Conservation (phyloP, 2,888 invertebrate species). For the Shargacucullia verbasci region DNA sequence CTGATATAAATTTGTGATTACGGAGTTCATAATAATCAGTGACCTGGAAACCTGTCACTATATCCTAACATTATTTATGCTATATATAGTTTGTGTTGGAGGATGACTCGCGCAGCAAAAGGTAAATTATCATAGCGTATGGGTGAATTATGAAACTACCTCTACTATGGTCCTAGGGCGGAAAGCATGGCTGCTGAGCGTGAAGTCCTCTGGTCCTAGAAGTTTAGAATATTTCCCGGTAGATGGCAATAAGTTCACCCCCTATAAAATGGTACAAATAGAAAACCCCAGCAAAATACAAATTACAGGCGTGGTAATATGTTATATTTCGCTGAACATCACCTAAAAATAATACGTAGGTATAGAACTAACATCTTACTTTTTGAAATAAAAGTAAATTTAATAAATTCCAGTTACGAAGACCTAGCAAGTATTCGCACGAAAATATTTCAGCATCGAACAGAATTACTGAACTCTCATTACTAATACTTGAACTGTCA, state of each 20-base stretch:
- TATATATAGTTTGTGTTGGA: slow-evolving; percentile 13
- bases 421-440: slow-evolving; percentile 13
- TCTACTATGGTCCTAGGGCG: too few relatives aligned
- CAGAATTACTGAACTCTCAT: slow-evolving; percentile 54
- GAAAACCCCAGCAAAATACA: too few relatives aligned
- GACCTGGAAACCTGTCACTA: slow-evolving; percentile 38
- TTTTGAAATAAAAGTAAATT: slow-evolving; percentile 17
- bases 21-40: slow-evolving; percentile 35
- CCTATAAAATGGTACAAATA: too few relatives aligned
- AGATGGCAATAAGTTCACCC: too few relatives aligned
- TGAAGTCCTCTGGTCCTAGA: too few relatives aligned
- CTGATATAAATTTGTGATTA: slow-evolving; percentile 20
- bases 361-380: slow-evolving; percentile 11
- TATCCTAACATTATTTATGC: slow-evolving; percentile 25
- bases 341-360: too few relatives aligned
- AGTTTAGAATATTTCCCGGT: too few relatives aligned
- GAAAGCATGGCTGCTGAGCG: too few relatives aligned
- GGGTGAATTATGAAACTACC: too few relatives aligned
- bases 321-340: too few relatives aligned
- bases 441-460: slow-evolving; percentile 45
- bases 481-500: slow-evolving; percentile 63
- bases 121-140: too few relatives aligned
- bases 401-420: slow-evolving; percentile 22
- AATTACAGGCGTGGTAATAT: too few relatives aligned
- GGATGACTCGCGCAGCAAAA: slow-evolving; percentile 1